A percentile compares a stretch with the other conserved stretches of the same genome.
phyloP scores from a whole-genome alignment of 2,888 invertebrate genomes.

The Ypsolopha scabrella region DNA sequence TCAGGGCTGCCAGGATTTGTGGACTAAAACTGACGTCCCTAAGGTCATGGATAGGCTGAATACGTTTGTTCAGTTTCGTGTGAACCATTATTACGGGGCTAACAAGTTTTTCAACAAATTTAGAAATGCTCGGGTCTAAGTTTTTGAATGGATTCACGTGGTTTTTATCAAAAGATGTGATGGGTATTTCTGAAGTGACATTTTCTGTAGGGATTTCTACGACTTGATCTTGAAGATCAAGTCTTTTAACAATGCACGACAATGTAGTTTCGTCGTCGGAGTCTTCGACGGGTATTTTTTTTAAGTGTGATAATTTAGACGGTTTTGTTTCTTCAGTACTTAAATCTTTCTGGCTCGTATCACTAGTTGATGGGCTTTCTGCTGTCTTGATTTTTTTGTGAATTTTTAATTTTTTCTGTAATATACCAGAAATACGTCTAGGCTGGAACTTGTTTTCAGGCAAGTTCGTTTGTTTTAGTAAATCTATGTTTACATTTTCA shows the following conservation, averaged over 20 bases:
- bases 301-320: slow-evolving; percentile 9
- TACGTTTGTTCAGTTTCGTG: slow-evolving; percentile 37
- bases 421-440: neutral
- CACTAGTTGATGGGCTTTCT: neutral
- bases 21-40: slow-evolving; percentile 40
- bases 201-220: neutral
- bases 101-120: slow-evolving; percentile 52
- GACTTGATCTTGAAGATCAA: slow-evolving; percentile 3
- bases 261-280: slow-evolving; percentile 23
- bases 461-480: neutral
- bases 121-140: slow-evolving; percentile 36
- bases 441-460: neutral
- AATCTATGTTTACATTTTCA: neutral
- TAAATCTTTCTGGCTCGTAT: neutral
- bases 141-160: slow-evolving; percentile 52
- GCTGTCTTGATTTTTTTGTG: neutral
- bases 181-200: neutral
- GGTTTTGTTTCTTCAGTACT: neutral
- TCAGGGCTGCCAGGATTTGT: slow-evolving; percentile 33
- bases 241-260: neutral
- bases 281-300: slow-evolving; percentile 13
- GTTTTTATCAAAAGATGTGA: slow-evolving; percentile 5
- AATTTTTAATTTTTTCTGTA: neutral
- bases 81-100: slow-evolving; percentile 53
- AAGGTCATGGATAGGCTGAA: slow-evolving; percentile 32